phyloP scores from a whole-genome alignment of 2,113 vertebrate species.

The Rhizomys pruinosus region DNA sequence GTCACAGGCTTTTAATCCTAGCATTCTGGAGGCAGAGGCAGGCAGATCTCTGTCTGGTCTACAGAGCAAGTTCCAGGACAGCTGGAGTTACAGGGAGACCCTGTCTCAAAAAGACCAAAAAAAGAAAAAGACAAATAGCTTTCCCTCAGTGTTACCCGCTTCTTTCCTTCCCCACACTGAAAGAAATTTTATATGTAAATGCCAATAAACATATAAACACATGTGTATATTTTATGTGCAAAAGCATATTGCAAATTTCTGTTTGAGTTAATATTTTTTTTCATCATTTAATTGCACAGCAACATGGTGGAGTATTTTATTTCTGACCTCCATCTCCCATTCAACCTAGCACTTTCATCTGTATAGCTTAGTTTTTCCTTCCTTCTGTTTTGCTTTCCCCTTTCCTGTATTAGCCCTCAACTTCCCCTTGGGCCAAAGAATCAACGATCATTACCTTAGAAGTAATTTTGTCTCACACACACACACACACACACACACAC shows the following conservation, averaged over 20 bases:
- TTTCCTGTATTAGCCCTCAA: slow-evolving; percentile 28
- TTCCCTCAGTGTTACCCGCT: neutral
- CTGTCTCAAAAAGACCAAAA: too few species aligned
- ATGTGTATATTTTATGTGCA: neutral
- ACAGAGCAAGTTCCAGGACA: too few species aligned
- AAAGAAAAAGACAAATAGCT: neutral
- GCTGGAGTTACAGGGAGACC: too few species aligned
- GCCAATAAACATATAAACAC: too few species aligned
- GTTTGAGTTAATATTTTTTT: neutral
- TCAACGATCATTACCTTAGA: slow-evolving; percentile 60
- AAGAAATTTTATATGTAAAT: neutral
- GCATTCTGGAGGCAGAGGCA: too few species aligned
- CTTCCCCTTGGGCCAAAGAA: slow-evolving; percentile 48
- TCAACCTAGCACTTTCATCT: neutral
- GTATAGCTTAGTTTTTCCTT: too few species aligned
- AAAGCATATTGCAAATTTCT: neutral
- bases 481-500: too few species aligned
- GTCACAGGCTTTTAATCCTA: too few species aligned
- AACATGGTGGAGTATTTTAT: slow-evolving; percentile 20
- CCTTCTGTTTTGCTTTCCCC: neutral
- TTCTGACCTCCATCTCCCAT: neutral
- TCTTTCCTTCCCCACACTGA: neutral
- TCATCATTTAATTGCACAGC: neutral
- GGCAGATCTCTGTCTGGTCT: too few species aligned
- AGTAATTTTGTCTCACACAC: slow-evolving; percentile 53